Percentiles rank a stretch among this genome's conserved stretches.
Conservation (phyloP, 1,140 invertebrate species). For the Semibalanus balanoides region DNA sequence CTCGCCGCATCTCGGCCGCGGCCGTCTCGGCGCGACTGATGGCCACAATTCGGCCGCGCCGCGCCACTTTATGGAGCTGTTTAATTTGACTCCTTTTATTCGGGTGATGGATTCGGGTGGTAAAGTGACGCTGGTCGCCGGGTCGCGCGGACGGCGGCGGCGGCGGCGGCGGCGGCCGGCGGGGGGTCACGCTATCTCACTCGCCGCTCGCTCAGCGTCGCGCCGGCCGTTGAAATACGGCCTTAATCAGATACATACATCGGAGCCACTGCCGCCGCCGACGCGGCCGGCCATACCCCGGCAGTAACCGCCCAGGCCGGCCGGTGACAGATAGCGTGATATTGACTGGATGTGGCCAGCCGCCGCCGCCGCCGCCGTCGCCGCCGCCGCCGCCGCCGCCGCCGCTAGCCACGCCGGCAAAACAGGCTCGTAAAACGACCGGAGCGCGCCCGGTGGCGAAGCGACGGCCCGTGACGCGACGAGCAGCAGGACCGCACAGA, state of each 20-base stretch:
- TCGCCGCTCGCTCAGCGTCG: not conserved
- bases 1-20: too few species aligned
- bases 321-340: not conserved
- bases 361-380: too few species aligned
- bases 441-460: not conserved
- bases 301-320: too few species aligned
- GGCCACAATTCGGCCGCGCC: not conserved
- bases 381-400: too few species aligned
- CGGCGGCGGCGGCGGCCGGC: too few species aligned
- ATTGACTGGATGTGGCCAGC: not conserved
- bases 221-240: not conserved
- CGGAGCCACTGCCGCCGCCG: too few species aligned
- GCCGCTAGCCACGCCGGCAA: not conserved
- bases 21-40: not conserved
- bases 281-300: too few species aligned
- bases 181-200: not conserved
- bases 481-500: not conserved
- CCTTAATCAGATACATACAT: not conserved
- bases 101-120: not conserved
- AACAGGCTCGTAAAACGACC: not conserved
- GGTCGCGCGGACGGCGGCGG: too few species aligned
- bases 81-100: constrained; percentile 1
- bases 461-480: not conserved
- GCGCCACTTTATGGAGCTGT: not conserved
- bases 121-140: not conserved